These are phyloP conservation scores for Neosilurus mollespiculum DNA, from an alignment of 2,797 vertebrate genomes.

Conservation along the genomic window DNA sequence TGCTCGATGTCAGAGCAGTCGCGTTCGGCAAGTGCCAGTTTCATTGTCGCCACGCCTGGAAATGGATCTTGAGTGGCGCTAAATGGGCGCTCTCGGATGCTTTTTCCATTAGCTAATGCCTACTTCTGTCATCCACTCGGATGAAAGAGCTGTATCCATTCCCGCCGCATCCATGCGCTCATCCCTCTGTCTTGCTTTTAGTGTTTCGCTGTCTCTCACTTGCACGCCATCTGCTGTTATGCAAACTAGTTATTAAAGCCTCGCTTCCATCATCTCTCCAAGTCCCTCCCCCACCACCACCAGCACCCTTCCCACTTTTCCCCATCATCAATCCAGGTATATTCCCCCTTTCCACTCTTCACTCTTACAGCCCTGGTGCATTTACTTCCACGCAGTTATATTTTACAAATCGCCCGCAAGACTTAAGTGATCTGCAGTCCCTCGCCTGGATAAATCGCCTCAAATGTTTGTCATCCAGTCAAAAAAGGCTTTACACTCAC, in stretches of 20 bases:
- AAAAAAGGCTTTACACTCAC: neutral
- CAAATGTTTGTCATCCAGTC: neutral
- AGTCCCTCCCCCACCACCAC: neutral
- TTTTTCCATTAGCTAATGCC: constrained; percentile 81
- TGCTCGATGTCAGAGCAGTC: constrained; percentile 80
- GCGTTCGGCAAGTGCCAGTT: constrained; percentile 67
- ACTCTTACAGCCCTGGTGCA: neutral
- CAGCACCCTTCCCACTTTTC: neutral
- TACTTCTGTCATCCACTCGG: constrained; percentile 69
- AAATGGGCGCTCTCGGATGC: constrained; percentile 65
- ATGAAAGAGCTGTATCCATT: constrained; percentile 61
- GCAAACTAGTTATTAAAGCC: constrained; percentile 61
- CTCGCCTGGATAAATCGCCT: neutral
- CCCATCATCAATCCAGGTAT: constrained; percentile 1
- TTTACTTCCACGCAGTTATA: neutral
- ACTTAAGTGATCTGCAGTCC: constrained; percentile 18
- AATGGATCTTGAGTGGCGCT: constrained; percentile 76
- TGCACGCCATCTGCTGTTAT: constrained; percentile 51
- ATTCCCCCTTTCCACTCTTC: neutral
- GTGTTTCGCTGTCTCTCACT: constrained; percentile 24
- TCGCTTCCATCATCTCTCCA: constrained; percentile 34
- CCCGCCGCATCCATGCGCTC: constrained; percentile 38
- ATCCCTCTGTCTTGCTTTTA: constrained; percentile 44
- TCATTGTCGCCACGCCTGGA: constrained; percentile 68
- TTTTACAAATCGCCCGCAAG: constrained; percentile 15